Evolutionary conservation across 2,113 vertebrate genomes (phyloP), one percentile per base, ranked within the genome.

Genomic region (Phalacrocorax brasilianus): DNA sequence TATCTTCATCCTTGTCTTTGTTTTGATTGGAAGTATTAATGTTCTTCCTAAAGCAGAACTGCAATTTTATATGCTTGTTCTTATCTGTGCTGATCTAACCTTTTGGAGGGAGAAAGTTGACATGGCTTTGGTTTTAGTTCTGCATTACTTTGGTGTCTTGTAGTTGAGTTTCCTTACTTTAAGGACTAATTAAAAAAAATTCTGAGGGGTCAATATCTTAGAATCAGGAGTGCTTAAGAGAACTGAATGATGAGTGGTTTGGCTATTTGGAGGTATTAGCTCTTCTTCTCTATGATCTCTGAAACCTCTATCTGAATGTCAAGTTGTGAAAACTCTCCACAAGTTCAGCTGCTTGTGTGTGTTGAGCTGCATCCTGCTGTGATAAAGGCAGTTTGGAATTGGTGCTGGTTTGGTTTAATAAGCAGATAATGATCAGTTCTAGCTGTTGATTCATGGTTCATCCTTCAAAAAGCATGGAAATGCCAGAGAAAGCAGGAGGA

Each of bases 261-360:
- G 44, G 44, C 44, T 45, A 45, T 45, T 45, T 45, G 44, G 44
- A 45, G 44, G 4, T 66, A 11, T 58, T 77, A 27, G 4, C 11
- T 42, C 5, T 58, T 79, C 9, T 5, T 44, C 14, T 21, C 16
- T 50, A 3, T 22, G 2, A 2, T 40, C 47, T 84, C 28, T 49
- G 75, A 62, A 87, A 49, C 24, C 3, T 59, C 14, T 55, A 6
- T 33, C 13, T 56, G 47, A 9, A n/a, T 50, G 85, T 77, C 27
- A 44, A 1, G 22, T 5, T 42, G 7, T 45, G 32, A 42, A 63
- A 55, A 22, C 1, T 19, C 35, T 38, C 5, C 11, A 3, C 1
- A 8, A 77, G 13, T 65, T 78, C 24, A 50, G 22, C 47, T 85
- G 30, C 16, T 53, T 3, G 0, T 20, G 3, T 76, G 35, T 66